Evolutionary conservation across 1,140 invertebrate genomes (phyloP), one percentile per base, ranked within the genome.

Genomic region (Coboldia fuscipes): DNA sequence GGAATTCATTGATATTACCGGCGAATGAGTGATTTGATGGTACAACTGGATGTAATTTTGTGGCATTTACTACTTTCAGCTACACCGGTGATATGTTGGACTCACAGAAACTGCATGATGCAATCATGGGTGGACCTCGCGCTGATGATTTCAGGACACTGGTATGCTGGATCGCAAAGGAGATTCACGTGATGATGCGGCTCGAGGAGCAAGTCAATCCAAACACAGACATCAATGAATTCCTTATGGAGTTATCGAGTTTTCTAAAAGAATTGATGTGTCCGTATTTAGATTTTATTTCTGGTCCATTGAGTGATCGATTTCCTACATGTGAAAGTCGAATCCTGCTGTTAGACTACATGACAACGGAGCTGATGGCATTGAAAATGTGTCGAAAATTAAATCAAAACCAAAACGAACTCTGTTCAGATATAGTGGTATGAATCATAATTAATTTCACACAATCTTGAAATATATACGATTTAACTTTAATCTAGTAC

Each of bases 231-330:
- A 67, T 73, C 3, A 72, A 68, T 39, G 67, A 74, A 9, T 89
- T 89, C 60, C 50, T 86, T 3, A 60, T 92, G 43, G 86, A 93
- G 60, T 48, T 90, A 13, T 88, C 80, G 49, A 73, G 80, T 8
- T 79, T 90, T 53, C 58, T 93, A 4, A 82, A 86, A 46, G 86
- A 92, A 65, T 52, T 83, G 40, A 72, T 70, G 23, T 88, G 81
- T 56, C 73, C 75, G 0, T 78, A 84, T 50, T 57, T 56, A 27
- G 50, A 47, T 33, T 51, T 89, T 27, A 66, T 63, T 5, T 54
- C 53, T 35, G 63, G 62, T 50, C 46, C 42, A 0, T 37, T 56
- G 21, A 40, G 46, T 37, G 65, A 75, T 24, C 62, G 84, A 44
- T 63, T 92, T 13, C 56, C 65, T 35, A 69, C 58, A 18, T 60